Evolutionary conservation across 1,140 invertebrate genomes (phyloP).

Genomic region (Drosophila funebris): DNA sequence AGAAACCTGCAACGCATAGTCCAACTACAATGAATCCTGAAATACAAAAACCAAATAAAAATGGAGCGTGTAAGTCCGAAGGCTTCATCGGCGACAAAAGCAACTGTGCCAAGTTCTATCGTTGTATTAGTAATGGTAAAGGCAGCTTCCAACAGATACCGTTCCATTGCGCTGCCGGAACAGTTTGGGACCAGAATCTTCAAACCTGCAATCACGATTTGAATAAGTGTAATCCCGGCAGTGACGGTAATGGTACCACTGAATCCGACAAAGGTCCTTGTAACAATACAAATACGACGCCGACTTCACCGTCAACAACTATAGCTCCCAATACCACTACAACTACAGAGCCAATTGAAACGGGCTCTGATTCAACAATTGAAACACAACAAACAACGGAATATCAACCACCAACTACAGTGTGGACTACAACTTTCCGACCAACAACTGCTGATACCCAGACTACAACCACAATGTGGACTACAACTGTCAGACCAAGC

Average conservation of each 20-base stretch:
- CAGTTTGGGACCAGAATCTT: constrained; percentile 87
- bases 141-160: constrained; percentile 85
- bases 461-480: neutral
- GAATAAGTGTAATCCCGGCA: constrained; percentile 61
- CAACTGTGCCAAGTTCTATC: constrained; percentile 89
- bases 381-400: constrained; percentile 9
- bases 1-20: too few species aligned
- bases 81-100: constrained; percentile 70
- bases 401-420: neutral
- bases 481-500: neutral
- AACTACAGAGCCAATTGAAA: constrained; percentile 3
- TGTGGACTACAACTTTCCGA: neutral
- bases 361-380: constrained; percentile 11
- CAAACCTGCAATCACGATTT: constrained; percentile 86
- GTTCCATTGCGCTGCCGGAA: constrained; percentile 87
- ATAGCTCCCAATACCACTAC: constrained; percentile 13
- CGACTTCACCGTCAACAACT: too few species aligned
- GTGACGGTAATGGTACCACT: constrained; percentile 18
- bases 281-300: too few species aligned
- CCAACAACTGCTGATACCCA: constrained; percentile 15
- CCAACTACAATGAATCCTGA: constrained; percentile 18
- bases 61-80: constrained; percentile 43
- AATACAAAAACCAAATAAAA: constrained; percentile 11
- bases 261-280: constrained; percentile 53
- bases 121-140: constrained; percentile 86